Evolutionary conservation across 1,140 invertebrate species (phyloP).

Genomic region (Ips nitidus): DNA sequence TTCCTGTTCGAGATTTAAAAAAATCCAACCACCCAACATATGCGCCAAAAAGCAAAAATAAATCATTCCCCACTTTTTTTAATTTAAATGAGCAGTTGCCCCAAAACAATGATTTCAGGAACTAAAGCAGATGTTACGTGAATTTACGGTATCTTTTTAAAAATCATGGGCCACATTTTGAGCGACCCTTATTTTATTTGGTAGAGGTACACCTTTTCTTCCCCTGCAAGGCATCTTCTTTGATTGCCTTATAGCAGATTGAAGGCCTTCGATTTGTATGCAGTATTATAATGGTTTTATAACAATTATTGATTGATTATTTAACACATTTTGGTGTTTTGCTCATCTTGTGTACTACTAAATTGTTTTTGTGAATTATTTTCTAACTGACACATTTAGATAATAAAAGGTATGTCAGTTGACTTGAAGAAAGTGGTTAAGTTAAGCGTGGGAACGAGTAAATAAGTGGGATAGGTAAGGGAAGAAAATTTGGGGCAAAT

Average conservation of each 20-base stretch:
- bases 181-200: conserved; percentile 16
- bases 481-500: conserved; percentile 19
- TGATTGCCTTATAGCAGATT: not conserved
- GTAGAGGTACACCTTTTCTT: conserved; percentile 15
- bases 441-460: too few species aligned
- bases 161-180: conserved; percentile 5
- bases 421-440: too few species aligned
- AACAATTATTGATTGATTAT: too few species aligned
- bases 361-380: too few species aligned
- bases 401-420: too few species aligned
- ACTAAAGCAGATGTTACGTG: conserved; percentile 30
- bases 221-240: conserved; percentile 10
- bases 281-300: too few species aligned
- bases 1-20: conserved; percentile 31
- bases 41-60: conserved; percentile 24
- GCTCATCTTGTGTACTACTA: too few species aligned
- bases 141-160: conserved; percentile 32
- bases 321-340: too few species aligned
- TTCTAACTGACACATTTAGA: too few species aligned
- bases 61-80: conserved; percentile 18
- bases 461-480: too few species aligned
- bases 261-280: not conserved
- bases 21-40: conserved; percentile 19
- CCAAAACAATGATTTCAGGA: conserved; percentile 34
- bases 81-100: conserved; percentile 26